Percentiles rank a stretch among this genome's conserved stretches.
phyloP scores from a whole-genome alignment of 2,113 vertebrate species.

The Acrocephalus arundinaceus region DNA sequence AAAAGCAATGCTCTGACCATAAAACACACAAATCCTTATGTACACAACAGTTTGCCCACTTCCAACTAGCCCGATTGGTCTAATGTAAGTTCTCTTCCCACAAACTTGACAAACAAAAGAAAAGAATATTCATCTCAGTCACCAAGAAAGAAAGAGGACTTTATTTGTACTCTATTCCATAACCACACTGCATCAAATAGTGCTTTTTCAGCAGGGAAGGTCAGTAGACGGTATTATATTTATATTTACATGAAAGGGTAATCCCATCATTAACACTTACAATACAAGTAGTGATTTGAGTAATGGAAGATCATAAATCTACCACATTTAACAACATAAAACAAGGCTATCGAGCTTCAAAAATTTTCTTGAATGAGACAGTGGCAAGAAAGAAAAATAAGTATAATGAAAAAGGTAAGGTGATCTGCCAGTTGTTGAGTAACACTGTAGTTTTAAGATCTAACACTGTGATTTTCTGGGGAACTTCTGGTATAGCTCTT shows the following conservation, averaged over 20 bases:
- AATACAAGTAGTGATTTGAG: conserved; percentile 35
- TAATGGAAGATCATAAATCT: neutral
- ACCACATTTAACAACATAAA: conserved; percentile 27
- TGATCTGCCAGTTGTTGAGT: neutral
- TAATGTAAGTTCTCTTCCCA: neutral
- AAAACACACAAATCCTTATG: neutral
- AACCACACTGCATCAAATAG: conserved; percentile 28
- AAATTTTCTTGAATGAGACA: neutral
- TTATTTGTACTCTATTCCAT: neutral
- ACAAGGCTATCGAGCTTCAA: neutral
- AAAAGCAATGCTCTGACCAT: neutral
- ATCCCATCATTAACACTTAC: conserved; percentile 32
- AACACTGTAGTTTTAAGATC: neutral
- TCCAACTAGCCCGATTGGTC: neutral
- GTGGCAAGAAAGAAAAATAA: neutral
- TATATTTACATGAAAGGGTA: conserved; percentile 18
- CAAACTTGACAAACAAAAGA: neutral
- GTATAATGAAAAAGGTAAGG: neutral
- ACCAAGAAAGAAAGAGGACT: neutral
- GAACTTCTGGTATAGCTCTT: neutral
- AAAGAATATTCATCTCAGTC: neutral
- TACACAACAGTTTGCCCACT: neutral
- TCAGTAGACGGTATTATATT: neutral
- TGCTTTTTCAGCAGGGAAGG: conserved; percentile 37
- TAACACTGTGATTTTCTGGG: neutral